Percentiles rank a stretch among this genome's conserved stretches.
Conservation (phyloP, 53 echinoderm and acorn worm species). For the Temnopleurus reevesii region DNA sequence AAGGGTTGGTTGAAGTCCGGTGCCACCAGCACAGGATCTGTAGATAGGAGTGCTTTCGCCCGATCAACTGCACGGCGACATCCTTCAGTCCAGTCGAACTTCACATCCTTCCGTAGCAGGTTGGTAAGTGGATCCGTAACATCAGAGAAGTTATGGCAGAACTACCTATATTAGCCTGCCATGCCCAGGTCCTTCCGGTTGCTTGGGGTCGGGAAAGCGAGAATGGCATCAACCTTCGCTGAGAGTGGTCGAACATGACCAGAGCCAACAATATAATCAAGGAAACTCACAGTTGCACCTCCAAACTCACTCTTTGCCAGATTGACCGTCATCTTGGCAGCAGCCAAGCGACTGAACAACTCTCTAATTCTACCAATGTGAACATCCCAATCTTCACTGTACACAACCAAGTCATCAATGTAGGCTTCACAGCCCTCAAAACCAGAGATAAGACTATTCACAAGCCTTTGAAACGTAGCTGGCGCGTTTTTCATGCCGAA, state of each 20-base stretch:
- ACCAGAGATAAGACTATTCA: slow-evolving; percentile 30
- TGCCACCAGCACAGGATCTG: no score
- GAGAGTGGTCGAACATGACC: slow-evolving; percentile 3
- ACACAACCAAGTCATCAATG: slow-evolving; percentile 63
- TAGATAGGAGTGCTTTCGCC: no score
- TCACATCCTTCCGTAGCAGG: no score
- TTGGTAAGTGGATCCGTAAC: no score
- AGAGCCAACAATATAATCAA: neutral
- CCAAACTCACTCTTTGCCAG: slow-evolving; percentile 57
- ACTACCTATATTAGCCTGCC: no score
- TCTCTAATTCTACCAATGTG: neutral
- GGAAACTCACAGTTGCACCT: no score
- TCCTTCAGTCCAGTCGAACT: no score
- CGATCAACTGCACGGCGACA: no score
- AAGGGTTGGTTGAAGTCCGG: no score
- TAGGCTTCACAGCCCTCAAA: slow-evolving; percentile 48
- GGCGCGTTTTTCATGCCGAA: slow-evolving; percentile 12
- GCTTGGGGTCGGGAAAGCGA: slow-evolving; percentile 16
- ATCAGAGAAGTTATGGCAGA: no score
- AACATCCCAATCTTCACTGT: slow-evolving; percentile 17
- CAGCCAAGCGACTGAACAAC: slow-evolving; percentile 7
- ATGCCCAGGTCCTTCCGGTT: slow-evolving; percentile 21
- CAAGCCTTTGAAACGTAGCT: slow-evolving; percentile 41
- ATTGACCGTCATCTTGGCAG: slow-evolving; percentile 12
- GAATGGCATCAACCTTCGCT: slow-evolving; percentile 7